Base-by-base conservation (phyloP, 2,888 invertebrate species). In the Automeris io region DNA sequence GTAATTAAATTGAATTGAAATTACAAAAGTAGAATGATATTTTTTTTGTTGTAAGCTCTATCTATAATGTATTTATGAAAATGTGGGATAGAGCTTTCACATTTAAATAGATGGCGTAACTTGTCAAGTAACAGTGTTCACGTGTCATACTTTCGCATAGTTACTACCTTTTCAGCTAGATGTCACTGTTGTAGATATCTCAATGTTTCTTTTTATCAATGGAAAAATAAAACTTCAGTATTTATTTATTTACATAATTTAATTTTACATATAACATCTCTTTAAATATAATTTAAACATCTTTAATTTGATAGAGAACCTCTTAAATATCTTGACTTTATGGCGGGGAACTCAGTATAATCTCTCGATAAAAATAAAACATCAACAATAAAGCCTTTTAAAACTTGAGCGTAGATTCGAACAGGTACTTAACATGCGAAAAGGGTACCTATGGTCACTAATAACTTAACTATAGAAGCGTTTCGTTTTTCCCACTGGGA, bases 341-440 rank as follows among this genome's bases (percentile, higher is more conserved):
- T 65, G 70, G 76, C 81, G 65, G 69, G 67, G 58, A 81, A 83
- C 72, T 71, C 59, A 85, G 74, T 75, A 81, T 65, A 85, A 81
- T 77, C 64, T 74, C 61, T 74, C 54, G 75, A 79, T 77, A 74
- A 81, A 76, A 77, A 66, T 61, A 81, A 76, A 77, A 66, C 61
- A 2, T 68, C 61, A 83, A 85, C 80, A 81, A 78, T 83, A 82
- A 85, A 85, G 85, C 86, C 69, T 80, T 79, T 70, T 72, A 70
- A 77, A 81, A 79, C 64, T 83, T 85, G 83, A 83, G 83, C 86
- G 79, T 78, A 80, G 75, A 79, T 67, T 71, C 58, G 62, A 80
- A 76, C 67, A 66, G 75, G 78, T 78, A 78, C 79, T 77, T 78
- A 76, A 61, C 55, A 73, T 69, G 79, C 77, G 64, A 66, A 67